Conservation (phyloP, 2,888 invertebrate species). For the Lasioglossum figueresi region DNA sequence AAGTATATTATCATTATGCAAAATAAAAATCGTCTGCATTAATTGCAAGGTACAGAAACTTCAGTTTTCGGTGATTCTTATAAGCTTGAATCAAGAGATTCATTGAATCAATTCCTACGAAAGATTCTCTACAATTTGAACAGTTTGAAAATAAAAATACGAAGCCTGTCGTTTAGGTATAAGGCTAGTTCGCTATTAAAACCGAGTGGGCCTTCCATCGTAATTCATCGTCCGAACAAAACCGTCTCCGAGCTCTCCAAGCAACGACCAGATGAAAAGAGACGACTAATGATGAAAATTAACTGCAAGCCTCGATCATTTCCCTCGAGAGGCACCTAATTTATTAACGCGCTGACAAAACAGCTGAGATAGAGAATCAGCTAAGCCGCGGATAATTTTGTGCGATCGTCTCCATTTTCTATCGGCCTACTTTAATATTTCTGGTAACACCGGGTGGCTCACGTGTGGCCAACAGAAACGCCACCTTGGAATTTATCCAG, state of each 20-base stretch:
- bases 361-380: not conserved
- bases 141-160: not conserved
- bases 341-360: not conserved
- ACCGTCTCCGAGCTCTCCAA: not conserved
- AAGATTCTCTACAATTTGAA: not conserved
- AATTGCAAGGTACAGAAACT: no score
- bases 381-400: conserved; percentile 48
- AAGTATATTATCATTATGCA: not conserved
- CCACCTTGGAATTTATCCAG: conserved; percentile 69
- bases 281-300: not conserved
- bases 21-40: no score
- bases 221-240: not conserved
- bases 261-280: not conserved
- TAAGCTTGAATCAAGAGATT: no score
- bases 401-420: conserved; percentile 52
- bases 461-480: conserved; percentile 52
- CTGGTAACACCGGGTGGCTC: conserved; percentile 56
- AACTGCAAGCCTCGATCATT: not conserved
- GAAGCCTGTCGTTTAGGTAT: not conserved
- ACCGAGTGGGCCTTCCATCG: not conserved
- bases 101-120: not conserved
- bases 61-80: no score
- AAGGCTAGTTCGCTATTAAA: not conserved
- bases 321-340: not conserved
- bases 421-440: conserved; percentile 70